Conservation (phyloP, 1,140 invertebrate species). For the Ericerus pela region DNA sequence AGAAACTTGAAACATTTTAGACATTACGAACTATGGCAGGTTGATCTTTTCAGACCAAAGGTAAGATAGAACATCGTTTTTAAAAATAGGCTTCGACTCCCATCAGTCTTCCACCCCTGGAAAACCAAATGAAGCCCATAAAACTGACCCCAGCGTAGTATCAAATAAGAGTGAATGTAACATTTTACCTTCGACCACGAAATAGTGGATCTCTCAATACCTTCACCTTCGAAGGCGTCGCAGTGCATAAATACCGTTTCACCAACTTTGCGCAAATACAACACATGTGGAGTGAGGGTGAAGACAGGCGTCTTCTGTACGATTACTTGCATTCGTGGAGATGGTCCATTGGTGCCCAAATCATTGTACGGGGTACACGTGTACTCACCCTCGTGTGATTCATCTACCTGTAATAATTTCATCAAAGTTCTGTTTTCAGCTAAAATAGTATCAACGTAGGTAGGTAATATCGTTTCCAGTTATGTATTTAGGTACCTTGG, state of each 20-base stretch:
- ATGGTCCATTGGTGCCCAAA: constrained; percentile 69
- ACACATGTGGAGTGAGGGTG: constrained; percentile 53
- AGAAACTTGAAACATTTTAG: too few species aligned
- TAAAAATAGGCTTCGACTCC: too few species aligned
- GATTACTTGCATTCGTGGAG: constrained; percentile 69
- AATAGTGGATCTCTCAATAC: constrained; percentile 57
- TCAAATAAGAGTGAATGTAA: too few species aligned
- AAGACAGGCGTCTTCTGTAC: constrained; percentile 73
- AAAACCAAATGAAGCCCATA: too few species aligned
- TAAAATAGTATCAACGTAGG: background rate
- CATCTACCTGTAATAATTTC: constrained; percentile 40
- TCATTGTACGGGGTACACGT: constrained; percentile 84
- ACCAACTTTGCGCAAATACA: constrained; percentile 67
- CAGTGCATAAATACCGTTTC: constrained; percentile 70
- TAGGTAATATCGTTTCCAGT: background rate
- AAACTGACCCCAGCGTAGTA: too few species aligned
- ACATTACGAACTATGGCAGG: too few species aligned
- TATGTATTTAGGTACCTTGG: constrained; percentile 37
- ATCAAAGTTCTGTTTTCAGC: background rate
- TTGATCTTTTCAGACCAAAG: too few species aligned
- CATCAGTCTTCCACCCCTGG: too few species aligned
- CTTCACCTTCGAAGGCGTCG: constrained; percentile 55
- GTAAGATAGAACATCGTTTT: too few species aligned
- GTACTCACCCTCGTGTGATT: constrained; percentile 63
- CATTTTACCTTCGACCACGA: constrained; percentile 68